Evolutionary conservation across 2,797 vertebrate species (phyloP).

Genomic region (Macroramphosus scolopax): DNA sequence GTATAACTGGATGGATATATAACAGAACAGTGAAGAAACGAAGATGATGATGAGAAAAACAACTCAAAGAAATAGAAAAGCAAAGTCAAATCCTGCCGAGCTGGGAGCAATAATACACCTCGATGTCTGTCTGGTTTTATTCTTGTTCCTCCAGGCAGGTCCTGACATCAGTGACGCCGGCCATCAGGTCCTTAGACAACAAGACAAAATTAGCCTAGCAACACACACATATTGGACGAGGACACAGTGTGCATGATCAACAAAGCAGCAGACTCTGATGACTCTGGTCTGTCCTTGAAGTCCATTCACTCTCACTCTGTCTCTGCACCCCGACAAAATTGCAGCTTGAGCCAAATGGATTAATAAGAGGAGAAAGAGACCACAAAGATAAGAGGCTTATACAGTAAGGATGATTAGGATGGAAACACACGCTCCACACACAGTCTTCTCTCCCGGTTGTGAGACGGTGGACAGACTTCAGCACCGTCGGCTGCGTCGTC

Average conservation of each 20-base stretch:
- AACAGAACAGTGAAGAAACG: conserved; percentile 31
- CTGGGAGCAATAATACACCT: conserved; percentile 17
- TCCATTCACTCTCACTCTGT: conserved; percentile 18
- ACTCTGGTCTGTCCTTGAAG: conserved; percentile 59
- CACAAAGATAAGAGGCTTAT: conserved; percentile 55
- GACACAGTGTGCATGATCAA: conserved; percentile 18
- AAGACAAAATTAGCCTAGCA: conserved; percentile 11
- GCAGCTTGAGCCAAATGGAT: conserved; percentile 58
- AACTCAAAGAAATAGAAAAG: conserved; percentile 28
- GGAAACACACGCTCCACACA: conserved; percentile 16
- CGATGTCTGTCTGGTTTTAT: conserved; percentile 14
- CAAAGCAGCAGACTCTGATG: conserved; percentile 28
- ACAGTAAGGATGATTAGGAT: conserved; percentile 23
- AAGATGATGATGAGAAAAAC: not conserved
- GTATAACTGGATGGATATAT: conserved; percentile 18
- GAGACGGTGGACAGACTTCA: no score
- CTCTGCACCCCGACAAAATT: conserved; percentile 44
- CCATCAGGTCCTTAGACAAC: conserved; percentile 8
- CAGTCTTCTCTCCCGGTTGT: no score
- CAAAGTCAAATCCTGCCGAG: conserved; percentile 15
- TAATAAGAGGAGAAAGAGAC: conserved; percentile 54
- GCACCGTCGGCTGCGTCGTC: no score
- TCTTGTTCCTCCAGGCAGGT: conserved; percentile 29
- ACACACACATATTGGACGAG: conserved; percentile 17
- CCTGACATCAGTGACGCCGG: conserved; percentile 21